Evolutionary conservation across 2,888 invertebrate genomes (phyloP).

Genomic region (Baccha elongata): DNA sequence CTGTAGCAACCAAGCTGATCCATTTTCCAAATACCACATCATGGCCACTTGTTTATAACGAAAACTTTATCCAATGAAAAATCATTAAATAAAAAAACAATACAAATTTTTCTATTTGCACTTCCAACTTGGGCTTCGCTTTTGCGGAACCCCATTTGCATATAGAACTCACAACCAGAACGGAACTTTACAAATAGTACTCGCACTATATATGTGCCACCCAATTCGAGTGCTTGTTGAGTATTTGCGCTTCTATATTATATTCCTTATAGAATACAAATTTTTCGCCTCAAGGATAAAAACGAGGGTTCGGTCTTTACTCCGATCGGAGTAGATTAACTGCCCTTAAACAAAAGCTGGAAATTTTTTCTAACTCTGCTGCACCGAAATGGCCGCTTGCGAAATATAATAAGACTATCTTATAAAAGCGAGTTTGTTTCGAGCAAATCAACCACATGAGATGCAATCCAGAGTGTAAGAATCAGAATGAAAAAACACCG

Average conservation of each 20-base stretch:
- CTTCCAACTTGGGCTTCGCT: constrained; percentile 8
- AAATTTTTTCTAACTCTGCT: too few species aligned
- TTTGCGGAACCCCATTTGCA: constrained; percentile 37
- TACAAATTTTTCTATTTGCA: constrained; percentile 59
- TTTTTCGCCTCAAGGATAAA: constrained; percentile 20
- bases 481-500: too few species aligned
- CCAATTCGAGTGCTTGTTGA: constrained; percentile 18
- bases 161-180: constrained; percentile 1
- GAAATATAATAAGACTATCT: too few species aligned
- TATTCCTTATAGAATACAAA: constrained; percentile 18
- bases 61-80: constrained; percentile 67
- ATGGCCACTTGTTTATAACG: constrained; percentile 12
- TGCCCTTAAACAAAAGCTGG: too few species aligned
- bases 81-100: constrained; percentile 55
- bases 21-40: not conserved
- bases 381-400: too few species aligned
- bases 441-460: too few species aligned
- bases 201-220: constrained; percentile 27
- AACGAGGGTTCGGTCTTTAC: constrained; percentile 1
- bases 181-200: constrained; percentile 19
- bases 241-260: not conserved
- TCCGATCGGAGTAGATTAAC: too few species aligned
- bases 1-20: too few species aligned
- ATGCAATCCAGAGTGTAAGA: too few species aligned
- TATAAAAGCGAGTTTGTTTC: too few species aligned